Evolutionary conservation across 2,797 vertebrate genomes (phyloP).

Genomic region (Catharus ustulatus): DNA sequence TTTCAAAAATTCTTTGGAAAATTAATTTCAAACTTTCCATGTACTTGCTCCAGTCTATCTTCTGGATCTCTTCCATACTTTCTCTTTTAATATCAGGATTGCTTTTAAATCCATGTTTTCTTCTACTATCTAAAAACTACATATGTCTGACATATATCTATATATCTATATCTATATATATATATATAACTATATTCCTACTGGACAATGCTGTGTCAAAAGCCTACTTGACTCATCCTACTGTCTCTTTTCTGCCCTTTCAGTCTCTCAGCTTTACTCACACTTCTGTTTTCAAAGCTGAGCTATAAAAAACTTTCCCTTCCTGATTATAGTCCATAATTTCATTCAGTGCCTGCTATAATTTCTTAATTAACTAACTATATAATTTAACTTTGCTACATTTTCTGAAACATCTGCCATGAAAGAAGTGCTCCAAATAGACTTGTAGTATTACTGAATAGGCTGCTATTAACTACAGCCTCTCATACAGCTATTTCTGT

Average conservation of each 20-base stretch:
- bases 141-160: not conserved
- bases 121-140: not conserved
- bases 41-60: not conserved
- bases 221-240: not conserved
- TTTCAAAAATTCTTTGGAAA: not conserved
- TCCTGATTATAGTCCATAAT: conserved; percentile 23
- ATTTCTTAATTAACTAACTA: conserved; percentile 38
- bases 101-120: not conserved
- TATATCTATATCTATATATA: no score
- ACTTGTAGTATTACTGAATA: not conserved
- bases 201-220: not conserved
- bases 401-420: conserved; percentile 20
- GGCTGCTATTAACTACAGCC: not conserved
- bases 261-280: not conserved
- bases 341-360: not conserved
- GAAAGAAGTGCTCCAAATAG: conserved; percentile 6
- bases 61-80: not conserved
- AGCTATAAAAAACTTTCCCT: conserved; percentile 15
- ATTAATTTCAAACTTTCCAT: not conserved
- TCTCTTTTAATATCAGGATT: not conserved
- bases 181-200: not conserved
- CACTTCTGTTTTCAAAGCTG: not conserved
- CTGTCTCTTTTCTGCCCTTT: not conserved
- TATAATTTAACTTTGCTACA: conserved; percentile 1
- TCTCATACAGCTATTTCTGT: not conserved